Conservation (phyloP, 2,797 vertebrate species). For the Thamnophis elegans region DNA sequence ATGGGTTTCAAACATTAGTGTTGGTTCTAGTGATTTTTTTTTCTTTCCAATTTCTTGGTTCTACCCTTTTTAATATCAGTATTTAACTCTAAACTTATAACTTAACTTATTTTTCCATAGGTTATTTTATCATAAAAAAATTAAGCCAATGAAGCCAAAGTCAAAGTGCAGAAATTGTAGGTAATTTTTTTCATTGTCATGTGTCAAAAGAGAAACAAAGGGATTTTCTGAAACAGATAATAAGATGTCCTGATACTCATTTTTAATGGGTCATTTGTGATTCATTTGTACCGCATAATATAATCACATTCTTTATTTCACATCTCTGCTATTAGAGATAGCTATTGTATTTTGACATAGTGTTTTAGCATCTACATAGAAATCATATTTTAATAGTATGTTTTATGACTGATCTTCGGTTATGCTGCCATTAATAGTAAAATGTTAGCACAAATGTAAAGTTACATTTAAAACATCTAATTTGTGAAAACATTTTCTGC, state of each 20-base stretch:
- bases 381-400: conserved; percentile 5
- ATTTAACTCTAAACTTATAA: conserved; percentile 24
- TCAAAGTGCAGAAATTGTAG: conserved; percentile 16
- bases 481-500: background rate
- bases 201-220: conserved; percentile 5
- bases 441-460: background rate
- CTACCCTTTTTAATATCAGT: background rate
- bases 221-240: conserved; percentile 29
- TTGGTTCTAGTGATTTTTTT: too few species aligned
- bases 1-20: background rate
- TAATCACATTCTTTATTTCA: conserved; percentile 3
- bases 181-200: background rate
- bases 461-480: background rate
- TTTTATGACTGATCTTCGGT: background rate
- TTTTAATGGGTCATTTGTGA: conserved; percentile 33
- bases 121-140: conserved; percentile 19
- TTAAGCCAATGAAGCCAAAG: conserved; percentile 9
- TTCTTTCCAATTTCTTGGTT: background rate
- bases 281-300: conserved; percentile 25
- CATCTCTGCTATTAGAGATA: conserved; percentile 19
- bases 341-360: conserved; percentile 16
- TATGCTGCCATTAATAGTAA: background rate
- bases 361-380: background rate
- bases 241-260: background rate
- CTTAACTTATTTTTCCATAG: conserved; percentile 24